These are phyloP conservation scores for Ischnus inquisitorius DNA, from an alignment of 2,888 invertebrate genomes.

Conservation along the genomic window DNA sequence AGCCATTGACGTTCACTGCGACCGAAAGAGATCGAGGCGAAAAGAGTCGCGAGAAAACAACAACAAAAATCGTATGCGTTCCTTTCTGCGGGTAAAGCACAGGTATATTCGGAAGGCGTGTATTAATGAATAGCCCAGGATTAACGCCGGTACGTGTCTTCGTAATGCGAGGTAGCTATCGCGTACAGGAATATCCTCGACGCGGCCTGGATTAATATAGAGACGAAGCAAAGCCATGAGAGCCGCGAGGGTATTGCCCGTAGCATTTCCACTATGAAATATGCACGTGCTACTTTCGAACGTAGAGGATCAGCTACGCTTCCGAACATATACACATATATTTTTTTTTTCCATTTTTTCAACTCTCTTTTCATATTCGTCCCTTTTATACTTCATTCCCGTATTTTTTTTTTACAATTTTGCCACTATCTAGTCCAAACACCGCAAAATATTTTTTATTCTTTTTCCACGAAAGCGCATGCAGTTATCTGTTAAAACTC, in stretches of 20 bases:
- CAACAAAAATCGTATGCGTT: not conserved
- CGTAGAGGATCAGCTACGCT: not conserved
- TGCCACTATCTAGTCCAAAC: too few species aligned
- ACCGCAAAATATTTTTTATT: too few species aligned
- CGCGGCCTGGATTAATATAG: conserved; percentile 13
- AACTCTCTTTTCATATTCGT: not conserved
- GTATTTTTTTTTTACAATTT: not conserved
- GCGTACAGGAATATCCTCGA: conserved; percentile 32
- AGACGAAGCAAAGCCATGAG: not conserved
- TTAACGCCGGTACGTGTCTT: conserved; percentile 38
- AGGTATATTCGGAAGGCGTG: conserved; percentile 1
- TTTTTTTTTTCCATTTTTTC: conserved; percentile 6
- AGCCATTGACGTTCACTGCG: too few species aligned
- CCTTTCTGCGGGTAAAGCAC: not conserved
- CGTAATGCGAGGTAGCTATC: conserved; percentile 7
- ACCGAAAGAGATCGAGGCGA: too few species aligned
- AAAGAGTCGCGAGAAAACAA: not conserved
- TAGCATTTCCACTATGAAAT: conserved; percentile 47
- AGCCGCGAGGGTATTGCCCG: conserved; percentile 18
- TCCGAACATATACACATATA: too few species aligned
- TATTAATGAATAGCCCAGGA: conserved; percentile 28
- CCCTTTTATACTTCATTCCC: not conserved
- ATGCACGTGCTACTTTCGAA: conserved; percentile 44
- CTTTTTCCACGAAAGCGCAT: too few species aligned
- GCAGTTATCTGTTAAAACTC: too few species aligned